Conservation (phyloP, 2,888 invertebrate species). For the Chamaedrilus cognettii region DNA sequence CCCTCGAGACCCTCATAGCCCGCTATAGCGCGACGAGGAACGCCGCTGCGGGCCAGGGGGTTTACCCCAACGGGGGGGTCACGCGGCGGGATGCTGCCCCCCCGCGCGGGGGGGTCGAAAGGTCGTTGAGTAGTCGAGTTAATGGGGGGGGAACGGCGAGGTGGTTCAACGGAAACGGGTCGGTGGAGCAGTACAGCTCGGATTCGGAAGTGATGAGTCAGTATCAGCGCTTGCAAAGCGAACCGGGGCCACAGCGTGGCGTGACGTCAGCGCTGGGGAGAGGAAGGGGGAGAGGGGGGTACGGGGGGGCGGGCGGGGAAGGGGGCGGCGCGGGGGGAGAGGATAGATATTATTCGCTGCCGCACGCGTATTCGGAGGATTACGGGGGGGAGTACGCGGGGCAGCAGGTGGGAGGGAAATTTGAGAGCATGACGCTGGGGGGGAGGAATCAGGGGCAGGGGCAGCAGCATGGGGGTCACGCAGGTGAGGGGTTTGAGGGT, state of each 20-base stretch:
- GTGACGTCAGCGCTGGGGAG: not conserved
- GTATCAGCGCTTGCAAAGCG: constrained; percentile 22
- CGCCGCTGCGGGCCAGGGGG: not conserved
- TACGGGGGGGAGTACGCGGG: not conserved
- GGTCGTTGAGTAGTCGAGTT: not conserved
- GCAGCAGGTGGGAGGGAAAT: not conserved
- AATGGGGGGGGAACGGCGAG: constrained; percentile 13
- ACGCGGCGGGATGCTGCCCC: not conserved
- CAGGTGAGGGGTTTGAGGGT: no score
- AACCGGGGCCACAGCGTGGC: not conserved
- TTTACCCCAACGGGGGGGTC: no score
- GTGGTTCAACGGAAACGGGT: constrained; percentile 1
- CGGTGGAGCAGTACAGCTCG: constrained; percentile 73
- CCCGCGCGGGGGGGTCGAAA: not conserved
- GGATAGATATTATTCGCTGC: not conserved
- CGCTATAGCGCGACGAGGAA: not conserved
- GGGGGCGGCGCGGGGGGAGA: not conserved
- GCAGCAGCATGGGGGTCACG: no score
- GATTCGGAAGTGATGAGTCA: constrained; percentile 76
- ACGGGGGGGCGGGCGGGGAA: not conserved
- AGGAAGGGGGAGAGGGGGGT: no score
- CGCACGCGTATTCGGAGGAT: not conserved
- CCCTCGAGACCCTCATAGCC: constrained; percentile 4
- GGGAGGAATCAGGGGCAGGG: not conserved
- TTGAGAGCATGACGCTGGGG: no score